These are phyloP conservation scores for Trichechus manatus DNA, from an alignment of 2,113 vertebrate genomes.

Conservation along the genomic window DNA sequence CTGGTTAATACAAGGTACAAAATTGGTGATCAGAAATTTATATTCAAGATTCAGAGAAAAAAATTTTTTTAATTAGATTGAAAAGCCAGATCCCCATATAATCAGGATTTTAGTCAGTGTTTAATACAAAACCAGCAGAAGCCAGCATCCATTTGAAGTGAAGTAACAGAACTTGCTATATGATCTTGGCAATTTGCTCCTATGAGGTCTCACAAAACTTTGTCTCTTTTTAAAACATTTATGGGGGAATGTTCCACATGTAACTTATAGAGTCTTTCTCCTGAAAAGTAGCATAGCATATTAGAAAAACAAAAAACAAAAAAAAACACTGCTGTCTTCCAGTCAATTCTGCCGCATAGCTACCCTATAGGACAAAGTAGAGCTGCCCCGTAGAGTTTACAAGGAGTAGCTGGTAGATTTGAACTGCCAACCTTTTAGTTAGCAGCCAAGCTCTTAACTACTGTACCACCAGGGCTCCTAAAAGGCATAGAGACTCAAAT, in stretches of 20 bases:
- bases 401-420: too few relatives aligned
- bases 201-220: not conserved
- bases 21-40: not conserved
- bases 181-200: not conserved
- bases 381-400: too few relatives aligned
- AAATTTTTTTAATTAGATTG: not conserved
- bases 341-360: too few relatives aligned
- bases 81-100: not conserved
- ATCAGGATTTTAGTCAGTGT: not conserved
- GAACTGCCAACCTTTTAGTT: too few relatives aligned
- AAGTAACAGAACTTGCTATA: not conserved
- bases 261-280: not conserved
- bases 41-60: not conserved
- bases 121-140: conserved; percentile 17
- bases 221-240: not conserved
- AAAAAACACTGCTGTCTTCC: too few relatives aligned
- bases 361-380: too few relatives aligned
- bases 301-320: not conserved
- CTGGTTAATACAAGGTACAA: not conserved
- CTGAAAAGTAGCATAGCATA: not conserved
- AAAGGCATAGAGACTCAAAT: not conserved
- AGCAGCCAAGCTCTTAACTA: too few relatives aligned
- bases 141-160: not conserved
- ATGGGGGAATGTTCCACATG: not conserved
- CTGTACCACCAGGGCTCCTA: too few relatives aligned